Base-by-base conservation (phyloP, 1,140 invertebrate genomes). In the Drosophila oshimai region DNA sequence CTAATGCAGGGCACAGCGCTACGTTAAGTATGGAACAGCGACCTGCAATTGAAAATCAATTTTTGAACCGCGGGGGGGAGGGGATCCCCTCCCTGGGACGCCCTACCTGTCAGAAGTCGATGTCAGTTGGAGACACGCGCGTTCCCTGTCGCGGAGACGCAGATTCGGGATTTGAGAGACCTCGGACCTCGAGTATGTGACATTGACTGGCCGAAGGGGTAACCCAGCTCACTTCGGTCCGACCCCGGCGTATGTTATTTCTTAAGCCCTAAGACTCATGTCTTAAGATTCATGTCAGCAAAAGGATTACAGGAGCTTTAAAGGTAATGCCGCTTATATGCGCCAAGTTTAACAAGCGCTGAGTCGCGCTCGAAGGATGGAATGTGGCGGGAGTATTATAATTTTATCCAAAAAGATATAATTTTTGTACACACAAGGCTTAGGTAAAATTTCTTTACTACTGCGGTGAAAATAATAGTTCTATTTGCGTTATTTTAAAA, bases 281-380 rank as follows among this genome's bases (percentile, higher is more conserved):
- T 86, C 80, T 75, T 86, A 80, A 80, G 80, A 80, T 73, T 64
- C 75, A 64, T 86, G 80, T 86, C 80, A 86, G 81, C 80, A 73
- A 73, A 87, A 86, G 80, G 80, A 86, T 86, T 86, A 86, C 80
- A 87, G 81, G 61, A 86, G 80, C 67, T 76, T 86, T 86, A 80
- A 84, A 75, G 70, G 58, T 41, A 54, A 74, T 62, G 70, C 53
- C 61, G 76, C 68, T 68, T 72, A 41, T 37, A 15, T 44, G 53
- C 36, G 36, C 50, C 55, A 54, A 60, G 37, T 60, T 57, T 28
- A 42, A 67, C 42, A 73, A 41, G 49, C 62, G 47, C 45, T 74
- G 45, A 54, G 49, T 60, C 39, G 15, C 13, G 15, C 4, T 17
- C 39, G n/a, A 28, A 36, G 54, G 37, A 26, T 22, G 47, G 51